Conservation (phyloP, 2,113 vertebrate genomes). For the Steatornis caripensis region DNA sequence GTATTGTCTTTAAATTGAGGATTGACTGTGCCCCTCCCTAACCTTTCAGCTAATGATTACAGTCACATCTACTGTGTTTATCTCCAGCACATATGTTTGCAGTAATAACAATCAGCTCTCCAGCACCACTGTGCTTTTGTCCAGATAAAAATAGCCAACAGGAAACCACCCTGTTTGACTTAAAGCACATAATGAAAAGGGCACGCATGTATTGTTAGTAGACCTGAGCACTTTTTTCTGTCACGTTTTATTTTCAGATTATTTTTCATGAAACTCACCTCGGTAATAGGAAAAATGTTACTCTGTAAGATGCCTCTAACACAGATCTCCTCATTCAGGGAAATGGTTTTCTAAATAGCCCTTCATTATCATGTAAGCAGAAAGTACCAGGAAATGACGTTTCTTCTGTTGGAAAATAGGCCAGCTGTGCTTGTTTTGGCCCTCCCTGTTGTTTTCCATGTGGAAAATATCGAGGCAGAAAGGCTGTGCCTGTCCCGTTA, state of each 20-base stretch:
- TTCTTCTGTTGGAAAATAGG: slow-evolving; percentile 56
- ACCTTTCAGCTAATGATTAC: slow-evolving; percentile 27
- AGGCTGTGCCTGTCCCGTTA: slow-evolving; percentile 34
- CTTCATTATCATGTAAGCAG: slow-evolving; percentile 67
- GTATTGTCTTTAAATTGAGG: no score
- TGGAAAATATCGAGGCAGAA: slow-evolving; percentile 68
- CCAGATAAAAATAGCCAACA: slow-evolving; percentile 21
- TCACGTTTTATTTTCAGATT: not conserved
- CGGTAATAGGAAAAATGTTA: slow-evolving; percentile 14
- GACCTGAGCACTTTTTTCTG: not conserved
- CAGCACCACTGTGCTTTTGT: slow-evolving; percentile 42
- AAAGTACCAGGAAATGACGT: slow-evolving; percentile 73
- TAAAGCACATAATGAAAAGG: not conserved
- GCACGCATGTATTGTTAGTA: not conserved
- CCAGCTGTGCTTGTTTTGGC: slow-evolving; percentile 80
- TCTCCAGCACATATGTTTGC: not conserved
- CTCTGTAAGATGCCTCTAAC: not conserved
- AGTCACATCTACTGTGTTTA: slow-evolving; percentile 35
- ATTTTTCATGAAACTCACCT: slow-evolving; percentile 27
- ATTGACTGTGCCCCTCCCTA: slow-evolving; percentile 25
- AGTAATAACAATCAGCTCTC: slow-evolving; percentile 31
- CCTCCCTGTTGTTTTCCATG: slow-evolving; percentile 52
- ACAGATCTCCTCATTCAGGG: slow-evolving; percentile 50
- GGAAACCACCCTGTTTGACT: slow-evolving; percentile 14
- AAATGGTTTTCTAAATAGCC: slow-evolving; percentile 71